Evolutionary conservation across 2,888 invertebrate genomes (phyloP).

Genomic region (Pterobdella sp.): DNA sequence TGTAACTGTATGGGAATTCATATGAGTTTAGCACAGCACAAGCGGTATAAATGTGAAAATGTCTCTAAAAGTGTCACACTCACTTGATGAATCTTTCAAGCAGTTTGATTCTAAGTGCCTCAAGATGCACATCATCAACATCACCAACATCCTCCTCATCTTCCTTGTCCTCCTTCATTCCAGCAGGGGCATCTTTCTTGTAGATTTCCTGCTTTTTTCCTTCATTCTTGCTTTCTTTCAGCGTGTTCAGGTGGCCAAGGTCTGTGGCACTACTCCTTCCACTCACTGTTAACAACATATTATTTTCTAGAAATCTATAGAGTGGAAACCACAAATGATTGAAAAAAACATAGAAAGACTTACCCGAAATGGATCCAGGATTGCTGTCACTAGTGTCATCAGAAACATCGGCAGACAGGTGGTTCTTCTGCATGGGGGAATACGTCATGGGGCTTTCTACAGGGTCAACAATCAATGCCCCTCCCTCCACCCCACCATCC

Average conservation of each 20-base stretch:
- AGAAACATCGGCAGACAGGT: constrained; percentile 46
- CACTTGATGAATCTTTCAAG: constrained; percentile 55
- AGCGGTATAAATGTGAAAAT: background rate
- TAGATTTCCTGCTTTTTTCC: constrained; percentile 28
- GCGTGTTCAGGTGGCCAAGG: constrained; percentile 55
- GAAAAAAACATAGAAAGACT: constrained; percentile 54
- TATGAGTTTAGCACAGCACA: background rate
- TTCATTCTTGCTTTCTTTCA: background rate
- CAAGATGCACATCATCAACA: constrained; percentile 39
- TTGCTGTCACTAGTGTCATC: constrained; percentile 82
- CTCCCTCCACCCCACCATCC: constrained; percentile 69
- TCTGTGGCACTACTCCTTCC: constrained; percentile 74
- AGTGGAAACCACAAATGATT: background rate
- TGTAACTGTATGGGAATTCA: constrained; percentile 50
- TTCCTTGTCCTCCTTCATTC: constrained; percentile 41
- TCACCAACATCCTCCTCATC: constrained; percentile 33
- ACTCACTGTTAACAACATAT: constrained; percentile 57
- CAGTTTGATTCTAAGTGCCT: constrained; percentile 52
- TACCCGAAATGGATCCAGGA: constrained; percentile 77
- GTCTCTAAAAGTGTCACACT: background rate
- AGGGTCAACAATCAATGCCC: constrained; percentile 65
- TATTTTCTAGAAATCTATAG: background rate
- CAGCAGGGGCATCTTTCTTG: constrained; percentile 39
- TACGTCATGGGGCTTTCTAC: constrained; percentile 84
- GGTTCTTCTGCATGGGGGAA: constrained; percentile 63